Evolutionary conservation across 2,888 invertebrate species (phyloP).

Genomic region (Metallyticus violacea): DNA sequence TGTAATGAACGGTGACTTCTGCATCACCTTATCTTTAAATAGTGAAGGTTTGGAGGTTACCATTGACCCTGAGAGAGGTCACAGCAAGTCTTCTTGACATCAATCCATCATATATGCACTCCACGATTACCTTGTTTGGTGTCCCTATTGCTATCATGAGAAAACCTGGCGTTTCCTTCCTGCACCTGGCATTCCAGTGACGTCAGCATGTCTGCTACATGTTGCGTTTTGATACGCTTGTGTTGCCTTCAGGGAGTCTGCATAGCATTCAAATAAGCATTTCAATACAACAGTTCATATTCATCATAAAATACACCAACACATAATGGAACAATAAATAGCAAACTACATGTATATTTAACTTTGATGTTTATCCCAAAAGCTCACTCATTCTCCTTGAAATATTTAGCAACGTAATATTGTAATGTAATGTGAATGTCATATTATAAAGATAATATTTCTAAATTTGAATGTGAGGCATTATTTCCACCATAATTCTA

Average conservation of each 20-base stretch:
- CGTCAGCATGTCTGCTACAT: background rate
- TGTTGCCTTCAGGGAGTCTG: background rate
- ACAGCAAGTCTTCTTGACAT: background rate
- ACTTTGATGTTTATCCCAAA: too few species aligned
- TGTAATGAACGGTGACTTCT: background rate
- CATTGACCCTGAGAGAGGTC: background rate
- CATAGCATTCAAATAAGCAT: too few species aligned
- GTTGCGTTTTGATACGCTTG: background rate
- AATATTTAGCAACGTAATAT: too few species aligned
- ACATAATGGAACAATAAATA: too few species aligned
- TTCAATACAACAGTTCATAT: too few species aligned
- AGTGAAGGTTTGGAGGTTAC: background rate
- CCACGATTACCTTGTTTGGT: background rate
- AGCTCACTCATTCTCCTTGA: too few species aligned
- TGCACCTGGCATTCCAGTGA: background rate
- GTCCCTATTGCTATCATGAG: background rate
- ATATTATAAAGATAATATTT: too few species aligned
- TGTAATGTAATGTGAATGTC: too few species aligned
- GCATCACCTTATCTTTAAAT: background rate
- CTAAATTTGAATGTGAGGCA: too few species aligned
- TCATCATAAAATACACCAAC: too few species aligned
- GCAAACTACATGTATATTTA: too few species aligned
- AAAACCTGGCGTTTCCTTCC: background rate
- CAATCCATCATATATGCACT: background rate
- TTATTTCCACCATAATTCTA: too few species aligned